These are phyloP conservation scores for Tholera decimalis DNA, from an alignment of 2,888 invertebrate species.

Conservation along the genomic window DNA sequence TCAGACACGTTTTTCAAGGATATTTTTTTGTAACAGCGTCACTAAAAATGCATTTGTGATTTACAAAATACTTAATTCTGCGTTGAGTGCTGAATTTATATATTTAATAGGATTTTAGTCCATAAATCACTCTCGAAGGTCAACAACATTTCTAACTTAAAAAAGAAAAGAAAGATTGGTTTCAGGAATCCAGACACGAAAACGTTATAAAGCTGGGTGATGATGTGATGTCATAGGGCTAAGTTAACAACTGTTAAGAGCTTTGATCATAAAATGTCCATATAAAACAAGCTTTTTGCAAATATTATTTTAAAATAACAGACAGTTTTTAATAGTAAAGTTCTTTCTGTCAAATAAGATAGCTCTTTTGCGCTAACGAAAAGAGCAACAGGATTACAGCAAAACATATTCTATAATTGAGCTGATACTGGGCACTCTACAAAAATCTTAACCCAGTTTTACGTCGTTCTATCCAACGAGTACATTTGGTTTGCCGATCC, in stretches of 20 bases:
- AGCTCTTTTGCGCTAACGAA: too few species aligned
- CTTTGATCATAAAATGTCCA: not conserved
- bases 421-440: too few species aligned
- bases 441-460: too few species aligned
- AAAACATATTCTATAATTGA: too few species aligned
- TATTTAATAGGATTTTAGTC: slow-evolving; percentile 27
- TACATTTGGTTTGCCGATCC: too few species aligned
- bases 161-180: slow-evolving; percentile 18
- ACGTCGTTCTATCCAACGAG: too few species aligned
- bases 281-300: too few species aligned
- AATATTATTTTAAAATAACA: too few species aligned
- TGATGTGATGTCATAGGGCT: not conserved
- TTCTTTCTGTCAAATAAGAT: too few species aligned
- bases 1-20: slow-evolving; percentile 21
- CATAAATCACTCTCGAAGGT: slow-evolving; percentile 14
- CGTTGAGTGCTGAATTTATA: slow-evolving; percentile 15
- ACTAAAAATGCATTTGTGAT: slow-evolving; percentile 6
- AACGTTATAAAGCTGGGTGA: slow-evolving; percentile 24
- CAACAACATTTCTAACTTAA: slow-evolving; percentile 31
- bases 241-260: too few species aligned
- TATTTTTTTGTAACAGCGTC: slow-evolving; percentile 14
- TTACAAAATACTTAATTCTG: slow-evolving; percentile 21
- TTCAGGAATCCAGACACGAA: slow-evolving; percentile 30
- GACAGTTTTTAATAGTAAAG: too few species aligned
- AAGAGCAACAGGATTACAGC: too few species aligned